Evolutionary conservation across 2,888 invertebrate species (phyloP).

Genomic region (Ashinkailepas kermadecensis): DNA sequence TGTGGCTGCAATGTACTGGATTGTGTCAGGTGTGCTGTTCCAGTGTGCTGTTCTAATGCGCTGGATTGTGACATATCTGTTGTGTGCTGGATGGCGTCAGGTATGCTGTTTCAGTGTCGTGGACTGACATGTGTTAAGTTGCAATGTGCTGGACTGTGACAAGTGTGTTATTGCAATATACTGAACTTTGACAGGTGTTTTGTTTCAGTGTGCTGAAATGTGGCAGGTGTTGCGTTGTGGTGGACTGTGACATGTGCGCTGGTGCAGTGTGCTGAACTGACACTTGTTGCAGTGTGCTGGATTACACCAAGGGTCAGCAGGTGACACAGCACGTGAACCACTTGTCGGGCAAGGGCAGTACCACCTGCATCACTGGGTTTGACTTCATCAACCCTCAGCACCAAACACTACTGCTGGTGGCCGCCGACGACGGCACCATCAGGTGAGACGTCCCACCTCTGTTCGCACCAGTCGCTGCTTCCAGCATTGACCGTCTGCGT

Average conservation of each 20-base stretch:
- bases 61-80: too few species aligned
- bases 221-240: neutral
- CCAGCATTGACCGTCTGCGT: too few species aligned
- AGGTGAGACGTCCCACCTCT: constrained; percentile 39
- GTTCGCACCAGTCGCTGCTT: too few species aligned
- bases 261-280: too few species aligned
- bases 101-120: too few species aligned
- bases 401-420: constrained; percentile 63
- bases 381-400: constrained; percentile 84
- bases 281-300: neutral
- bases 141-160: neutral
- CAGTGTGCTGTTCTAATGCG: too few species aligned
- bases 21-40: too few species aligned
- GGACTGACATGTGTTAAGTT: neutral
- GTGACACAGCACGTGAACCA: neutral
- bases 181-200: neutral
- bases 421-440: constrained; percentile 68
- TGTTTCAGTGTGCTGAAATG: too few species aligned
- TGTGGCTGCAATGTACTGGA: too few species aligned
- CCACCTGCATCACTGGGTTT: constrained; percentile 62
- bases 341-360: constrained; percentile 34
- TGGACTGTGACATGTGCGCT: neutral
- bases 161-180: neutral
- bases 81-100: too few species aligned
- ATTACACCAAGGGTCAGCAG: neutral